These are phyloP conservation scores for Sphinx pinastri DNA, from an alignment of 2,888 invertebrate genomes.

Conservation along the genomic window DNA sequence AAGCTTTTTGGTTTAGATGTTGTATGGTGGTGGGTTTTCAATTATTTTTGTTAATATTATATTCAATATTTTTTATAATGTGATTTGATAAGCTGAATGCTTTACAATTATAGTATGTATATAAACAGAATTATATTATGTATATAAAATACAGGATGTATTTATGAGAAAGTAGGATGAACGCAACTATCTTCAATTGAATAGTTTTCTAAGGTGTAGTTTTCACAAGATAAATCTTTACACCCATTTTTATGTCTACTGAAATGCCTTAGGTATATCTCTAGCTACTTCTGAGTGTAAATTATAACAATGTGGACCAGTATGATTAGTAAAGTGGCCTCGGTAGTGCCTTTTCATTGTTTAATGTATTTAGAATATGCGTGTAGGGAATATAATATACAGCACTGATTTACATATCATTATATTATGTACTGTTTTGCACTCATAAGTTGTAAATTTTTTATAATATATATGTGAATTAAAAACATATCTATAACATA, in stretches of 20 bases:
- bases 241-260: not conserved
- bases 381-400: conserved; percentile 23
- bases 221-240: not conserved
- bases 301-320: conserved; percentile 70
- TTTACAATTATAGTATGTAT: too few species aligned
- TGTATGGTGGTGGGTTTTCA: too few species aligned
- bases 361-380: conserved; percentile 38
- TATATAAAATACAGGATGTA: too few species aligned
- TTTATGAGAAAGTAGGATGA: too few species aligned
- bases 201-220: not conserved
- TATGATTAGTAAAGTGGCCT: conserved; percentile 75
- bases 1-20: too few species aligned
- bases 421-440: conserved; percentile 22
- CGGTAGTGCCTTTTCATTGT: conserved; percentile 77
- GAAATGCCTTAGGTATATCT: not conserved
- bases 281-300: conserved; percentile 4
- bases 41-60: too few species aligned
- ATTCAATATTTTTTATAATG: too few species aligned
- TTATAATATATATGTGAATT: not conserved
- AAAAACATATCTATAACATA: conserved; percentile 6
- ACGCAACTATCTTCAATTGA: not conserved
- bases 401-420: conserved; percentile 28
- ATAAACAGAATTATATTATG: too few species aligned
- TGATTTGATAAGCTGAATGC: too few species aligned
- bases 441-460: conserved; percentile 36